phyloP scores from a whole-genome alignment of 2,888 invertebrate genomes.

The Carabus problematicus region DNA sequence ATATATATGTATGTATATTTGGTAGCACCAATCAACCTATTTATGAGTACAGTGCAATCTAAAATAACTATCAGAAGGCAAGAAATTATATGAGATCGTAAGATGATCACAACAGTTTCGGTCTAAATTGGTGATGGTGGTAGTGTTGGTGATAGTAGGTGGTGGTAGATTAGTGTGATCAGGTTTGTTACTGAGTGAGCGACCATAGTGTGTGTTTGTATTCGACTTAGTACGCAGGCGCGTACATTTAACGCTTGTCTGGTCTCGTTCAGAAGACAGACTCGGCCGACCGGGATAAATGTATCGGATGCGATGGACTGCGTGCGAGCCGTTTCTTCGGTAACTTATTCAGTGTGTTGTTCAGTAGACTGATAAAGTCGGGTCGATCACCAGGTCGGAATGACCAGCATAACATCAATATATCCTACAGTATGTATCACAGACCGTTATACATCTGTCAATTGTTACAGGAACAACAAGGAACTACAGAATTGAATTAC shows the following conservation, averaged over 20 bases:
- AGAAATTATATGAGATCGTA: slow-evolving; percentile 31
- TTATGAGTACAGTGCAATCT: slow-evolving; percentile 19
- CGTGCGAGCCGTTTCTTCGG: slow-evolving; percentile 95
- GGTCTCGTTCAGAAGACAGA: slow-evolving; percentile 78
- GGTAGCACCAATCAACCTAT: slow-evolving; percentile 32
- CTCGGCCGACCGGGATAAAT: slow-evolving; percentile 94
- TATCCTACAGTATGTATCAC: slow-evolving; percentile 70
- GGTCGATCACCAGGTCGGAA: slow-evolving; percentile 85
- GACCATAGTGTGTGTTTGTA: not conserved
- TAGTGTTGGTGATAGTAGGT: no score
- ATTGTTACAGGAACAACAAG: not conserved
- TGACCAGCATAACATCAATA: slow-evolving; percentile 96
- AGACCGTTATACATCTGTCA: not conserved
- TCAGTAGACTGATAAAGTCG: slow-evolving; percentile 86
- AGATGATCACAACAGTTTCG: slow-evolving; percentile 9
- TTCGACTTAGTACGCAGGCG: not conserved
- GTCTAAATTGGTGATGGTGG: no score
- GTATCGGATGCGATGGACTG: slow-evolving; percentile 97
- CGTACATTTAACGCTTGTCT: not conserved
- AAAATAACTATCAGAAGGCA: slow-evolving; percentile 22
- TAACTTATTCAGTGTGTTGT: slow-evolving; percentile 85
- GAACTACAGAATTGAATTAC: slow-evolving; percentile 60
- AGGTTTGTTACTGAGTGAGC: no score
- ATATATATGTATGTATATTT: no score
- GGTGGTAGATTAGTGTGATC: no score